phyloP scores from a whole-genome alignment of 1,140 invertebrate genomes.

The Drosophila guanche region DNA sequence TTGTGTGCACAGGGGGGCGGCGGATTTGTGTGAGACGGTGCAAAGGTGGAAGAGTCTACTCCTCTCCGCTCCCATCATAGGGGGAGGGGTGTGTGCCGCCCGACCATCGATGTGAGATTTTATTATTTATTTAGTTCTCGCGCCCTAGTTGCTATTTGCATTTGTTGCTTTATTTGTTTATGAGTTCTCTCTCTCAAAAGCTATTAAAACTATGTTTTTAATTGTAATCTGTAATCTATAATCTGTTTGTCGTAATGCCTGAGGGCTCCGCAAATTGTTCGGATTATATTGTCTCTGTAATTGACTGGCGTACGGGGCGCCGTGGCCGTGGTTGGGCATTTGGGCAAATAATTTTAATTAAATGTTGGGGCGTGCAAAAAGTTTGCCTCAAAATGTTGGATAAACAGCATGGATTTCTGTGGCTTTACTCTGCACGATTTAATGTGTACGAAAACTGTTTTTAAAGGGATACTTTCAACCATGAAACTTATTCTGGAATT shows the following conservation, averaged over 20 bases:
- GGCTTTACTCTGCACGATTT: too few relatives aligned
- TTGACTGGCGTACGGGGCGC: constrained; percentile 18
- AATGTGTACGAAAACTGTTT: too few relatives aligned
- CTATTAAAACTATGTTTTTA: constrained; percentile 68
- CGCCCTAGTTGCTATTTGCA: constrained; percentile 8
- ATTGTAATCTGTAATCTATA: constrained; percentile 52
- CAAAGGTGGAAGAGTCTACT: too few relatives aligned
- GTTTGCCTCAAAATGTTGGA: too few relatives aligned
- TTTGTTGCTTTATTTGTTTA: constrained; percentile 16
- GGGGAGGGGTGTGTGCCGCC: too few relatives aligned
- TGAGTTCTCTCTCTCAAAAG: constrained; percentile 28
- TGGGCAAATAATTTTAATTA: too few relatives aligned
- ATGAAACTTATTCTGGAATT: too few relatives aligned
- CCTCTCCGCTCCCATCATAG: too few relatives aligned
- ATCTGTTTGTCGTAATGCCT: constrained; percentile 16
- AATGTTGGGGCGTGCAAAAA: too few relatives aligned
- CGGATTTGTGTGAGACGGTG: constrained; percentile 31
- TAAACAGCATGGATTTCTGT: too few relatives aligned
- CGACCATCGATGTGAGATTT: constrained; percentile 5
- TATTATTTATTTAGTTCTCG: constrained; percentile 17
- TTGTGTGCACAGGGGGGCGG: constrained; percentile 23
- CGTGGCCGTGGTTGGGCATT: background rate
- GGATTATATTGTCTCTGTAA: constrained; percentile 27
- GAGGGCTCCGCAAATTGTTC: constrained; percentile 18
- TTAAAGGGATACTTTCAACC: too few relatives aligned